Conservation (phyloP, 2,113 vertebrate species). For the Nestor notabilis region DNA sequence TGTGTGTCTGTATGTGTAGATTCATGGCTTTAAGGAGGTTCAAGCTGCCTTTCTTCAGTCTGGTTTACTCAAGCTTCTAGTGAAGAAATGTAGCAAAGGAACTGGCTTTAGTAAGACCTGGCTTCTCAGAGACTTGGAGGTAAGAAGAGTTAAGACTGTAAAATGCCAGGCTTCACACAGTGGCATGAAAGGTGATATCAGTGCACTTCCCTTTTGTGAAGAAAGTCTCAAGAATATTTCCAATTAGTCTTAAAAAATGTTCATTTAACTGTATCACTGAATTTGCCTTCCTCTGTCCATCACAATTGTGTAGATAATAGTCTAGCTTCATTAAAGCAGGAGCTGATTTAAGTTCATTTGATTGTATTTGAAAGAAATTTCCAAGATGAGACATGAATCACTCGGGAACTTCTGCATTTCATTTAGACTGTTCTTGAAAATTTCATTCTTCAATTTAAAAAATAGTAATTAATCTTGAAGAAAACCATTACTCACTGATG, state of each 20-base stretch:
- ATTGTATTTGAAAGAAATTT: neutral
- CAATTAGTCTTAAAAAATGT: neutral
- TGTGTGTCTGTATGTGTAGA: slow-evolving; percentile 66
- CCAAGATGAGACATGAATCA: neutral
- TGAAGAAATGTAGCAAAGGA: slow-evolving; percentile 96
- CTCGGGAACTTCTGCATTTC: neutral
- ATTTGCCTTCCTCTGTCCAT: neutral
- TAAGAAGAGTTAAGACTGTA: neutral
- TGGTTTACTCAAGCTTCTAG: slow-evolving; percentile 89
- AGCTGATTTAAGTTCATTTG: neutral
- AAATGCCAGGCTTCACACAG: neutral
- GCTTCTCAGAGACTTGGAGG: slow-evolving; percentile 93
- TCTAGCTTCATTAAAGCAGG: neutral
- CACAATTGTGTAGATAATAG: neutral
- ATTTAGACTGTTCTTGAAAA: neutral
- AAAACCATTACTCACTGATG: neutral
- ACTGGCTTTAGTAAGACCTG: slow-evolving; percentile 98
- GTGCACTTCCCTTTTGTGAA: neutral
- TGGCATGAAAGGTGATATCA: neutral
- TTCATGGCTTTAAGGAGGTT: slow-evolving; percentile 85
- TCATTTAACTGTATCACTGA: neutral
- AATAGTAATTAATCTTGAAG: neutral
- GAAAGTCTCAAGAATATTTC: neutral
- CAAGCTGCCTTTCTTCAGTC: slow-evolving; percentile 87
- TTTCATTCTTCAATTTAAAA: neutral